Conservation (phyloP, 2,888 invertebrate species). For the Amblyjoppa proteus region DNA sequence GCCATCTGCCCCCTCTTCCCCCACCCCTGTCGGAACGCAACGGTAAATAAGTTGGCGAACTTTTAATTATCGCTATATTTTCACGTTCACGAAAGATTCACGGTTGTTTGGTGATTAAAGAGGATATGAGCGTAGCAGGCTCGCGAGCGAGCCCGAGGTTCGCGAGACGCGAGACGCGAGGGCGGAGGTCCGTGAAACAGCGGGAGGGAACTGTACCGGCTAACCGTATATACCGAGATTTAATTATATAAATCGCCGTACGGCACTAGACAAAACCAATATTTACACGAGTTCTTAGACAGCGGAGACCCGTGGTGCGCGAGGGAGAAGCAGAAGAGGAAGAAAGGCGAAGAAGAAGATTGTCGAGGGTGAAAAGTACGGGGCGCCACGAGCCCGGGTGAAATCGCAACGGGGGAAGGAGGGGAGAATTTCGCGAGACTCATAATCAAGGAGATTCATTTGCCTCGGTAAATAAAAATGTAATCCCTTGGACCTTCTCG, state of each 20-base stretch:
- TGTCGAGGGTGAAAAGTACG: not conserved
- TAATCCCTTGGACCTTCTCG: slow-evolving; percentile 68
- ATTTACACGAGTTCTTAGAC: slow-evolving; percentile 80
- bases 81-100: slow-evolving; percentile 71
- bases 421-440: slow-evolving; percentile 72
- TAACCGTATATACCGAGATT: slow-evolving; percentile 73
- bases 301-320: slow-evolving; percentile 40
- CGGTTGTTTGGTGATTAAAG: slow-evolving; percentile 9
- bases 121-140: slow-evolving; percentile 35
- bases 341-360: slow-evolving; percentile 44
- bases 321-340: slow-evolving; percentile 41
- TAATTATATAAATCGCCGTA: slow-evolving; percentile 82
- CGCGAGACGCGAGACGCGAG: not conserved
- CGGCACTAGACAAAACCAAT: slow-evolving; percentile 82
- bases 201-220: not conserved
- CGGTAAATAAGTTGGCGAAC: slow-evolving; percentile 79
- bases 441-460: slow-evolving; percentile 80
- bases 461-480: slow-evolving; percentile 79
- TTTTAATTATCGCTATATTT: slow-evolving; percentile 82
- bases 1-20: slow-evolving; percentile 44
- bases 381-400: slow-evolving; percentile 24
- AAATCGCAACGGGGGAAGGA: slow-evolving; percentile 19
- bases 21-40: slow-evolving; percentile 65
- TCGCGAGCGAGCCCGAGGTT: slow-evolving; percentile 49
- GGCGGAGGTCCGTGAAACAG: slow-evolving; percentile 7